Conservation (phyloP, 2,113 vertebrate genomes). For the Deroptyus accipitrinus region DNA sequence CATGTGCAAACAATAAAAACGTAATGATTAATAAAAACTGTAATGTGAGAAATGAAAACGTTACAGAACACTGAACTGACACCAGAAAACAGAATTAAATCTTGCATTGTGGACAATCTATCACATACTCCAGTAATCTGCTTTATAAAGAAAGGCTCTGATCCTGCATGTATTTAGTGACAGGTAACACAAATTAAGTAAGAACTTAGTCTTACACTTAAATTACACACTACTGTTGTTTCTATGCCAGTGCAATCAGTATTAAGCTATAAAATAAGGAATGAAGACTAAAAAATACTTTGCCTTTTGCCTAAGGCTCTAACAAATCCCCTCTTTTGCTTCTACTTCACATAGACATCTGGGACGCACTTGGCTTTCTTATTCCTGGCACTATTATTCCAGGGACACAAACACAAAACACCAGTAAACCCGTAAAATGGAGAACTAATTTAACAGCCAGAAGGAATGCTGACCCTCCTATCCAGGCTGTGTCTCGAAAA, state of each 20-base stretch:
- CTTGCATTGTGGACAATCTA: neutral
- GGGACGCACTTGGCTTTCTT: neutral
- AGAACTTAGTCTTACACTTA: neutral
- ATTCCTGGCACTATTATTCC: neutral
- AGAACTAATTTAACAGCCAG: neutral
- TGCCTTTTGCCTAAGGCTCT: neutral
- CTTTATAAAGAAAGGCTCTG: neutral
- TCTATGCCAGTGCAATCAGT: neutral
- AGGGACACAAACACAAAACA: neutral
- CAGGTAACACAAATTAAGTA: neutral
- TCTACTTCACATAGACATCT: neutral
- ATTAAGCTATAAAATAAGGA: neutral
- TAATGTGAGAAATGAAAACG: slow-evolving; percentile 6
- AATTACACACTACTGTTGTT: neutral
- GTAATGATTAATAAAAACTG: slow-evolving; percentile 35
- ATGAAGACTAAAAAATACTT: neutral
- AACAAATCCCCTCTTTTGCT: neutral
- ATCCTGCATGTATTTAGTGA: neutral
- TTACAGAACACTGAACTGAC: slow-evolving; percentile 27
- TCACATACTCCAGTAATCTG: neutral
- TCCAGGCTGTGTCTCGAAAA: neutral
- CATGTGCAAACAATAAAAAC: slow-evolving; percentile 23
- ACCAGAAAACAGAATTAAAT: slow-evolving; percentile 16
- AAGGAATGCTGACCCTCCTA: neutral
- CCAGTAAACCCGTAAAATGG: neutral